Conservation (phyloP, 2,888 invertebrate species). For the Bruchidius siliquastri region DNA sequence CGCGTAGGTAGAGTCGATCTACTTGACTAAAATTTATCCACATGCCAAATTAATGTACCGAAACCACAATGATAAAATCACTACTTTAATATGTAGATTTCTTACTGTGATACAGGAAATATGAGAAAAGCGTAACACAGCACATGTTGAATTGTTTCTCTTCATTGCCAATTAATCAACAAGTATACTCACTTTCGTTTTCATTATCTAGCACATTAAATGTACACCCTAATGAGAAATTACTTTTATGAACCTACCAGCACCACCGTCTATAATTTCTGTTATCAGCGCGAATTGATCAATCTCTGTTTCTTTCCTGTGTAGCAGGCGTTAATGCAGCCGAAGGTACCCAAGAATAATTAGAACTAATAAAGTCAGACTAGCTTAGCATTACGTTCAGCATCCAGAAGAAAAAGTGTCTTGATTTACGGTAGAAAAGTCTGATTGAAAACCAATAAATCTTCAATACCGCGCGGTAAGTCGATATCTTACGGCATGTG, state of each 20-base stretch:
- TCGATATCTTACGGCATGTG: constrained; percentile 13
- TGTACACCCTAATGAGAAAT: background rate
- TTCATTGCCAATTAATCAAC: background rate
- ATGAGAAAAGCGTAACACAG: background rate
- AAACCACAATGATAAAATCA: too few relatives aligned
- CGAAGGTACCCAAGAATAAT: background rate
- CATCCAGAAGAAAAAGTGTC: background rate
- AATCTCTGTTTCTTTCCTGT: background rate
- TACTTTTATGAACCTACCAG: background rate
- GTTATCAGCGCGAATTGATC: background rate
- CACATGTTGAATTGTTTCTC: background rate
- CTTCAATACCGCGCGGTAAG: constrained; percentile 20
- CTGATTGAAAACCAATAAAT: constrained; percentile 26
- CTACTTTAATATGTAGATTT: too few relatives aligned
- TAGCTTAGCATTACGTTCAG: background rate
- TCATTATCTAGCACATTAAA: background rate
- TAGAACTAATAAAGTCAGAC: background rate
- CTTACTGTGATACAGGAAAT: too few relatives aligned
- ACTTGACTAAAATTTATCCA: too few relatives aligned
- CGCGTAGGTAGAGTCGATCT: too few relatives aligned
- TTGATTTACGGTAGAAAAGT: constrained; percentile 21
- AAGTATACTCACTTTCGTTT: background rate
- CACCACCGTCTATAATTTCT: background rate
- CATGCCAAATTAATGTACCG: too few relatives aligned
- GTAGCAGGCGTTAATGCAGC: background rate